Evolutionary conservation across 2,797 vertebrate species (phyloP).

Genomic region (Coluber constrictor): DNA sequence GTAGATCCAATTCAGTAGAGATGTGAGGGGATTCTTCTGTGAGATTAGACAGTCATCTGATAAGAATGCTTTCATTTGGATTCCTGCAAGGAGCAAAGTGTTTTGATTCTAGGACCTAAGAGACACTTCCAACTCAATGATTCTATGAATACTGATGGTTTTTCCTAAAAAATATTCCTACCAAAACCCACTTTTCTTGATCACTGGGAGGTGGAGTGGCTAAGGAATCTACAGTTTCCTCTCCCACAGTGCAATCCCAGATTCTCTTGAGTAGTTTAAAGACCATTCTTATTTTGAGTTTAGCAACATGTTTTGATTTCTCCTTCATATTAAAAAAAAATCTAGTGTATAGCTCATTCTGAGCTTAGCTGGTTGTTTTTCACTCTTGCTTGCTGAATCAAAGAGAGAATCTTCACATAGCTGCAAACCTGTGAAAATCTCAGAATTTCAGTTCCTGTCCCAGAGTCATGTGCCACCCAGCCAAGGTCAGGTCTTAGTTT

Average conservation of each 20-base stretch:
- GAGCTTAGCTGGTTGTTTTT: not conserved
- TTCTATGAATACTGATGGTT: not conserved
- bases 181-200: not conserved
- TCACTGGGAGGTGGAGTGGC: not conserved
- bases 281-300: not conserved
- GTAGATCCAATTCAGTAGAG: not conserved
- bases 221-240: not conserved
- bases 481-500: not conserved
- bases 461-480: not conserved
- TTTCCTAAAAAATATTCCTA: not conserved
- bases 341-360: not conserved
- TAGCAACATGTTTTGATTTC: not conserved
- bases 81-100: not conserved
- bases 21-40: not conserved
- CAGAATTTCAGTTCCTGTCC: not conserved
- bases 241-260: not conserved
- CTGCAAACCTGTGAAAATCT: not conserved
- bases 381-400: not conserved
- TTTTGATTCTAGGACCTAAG: not conserved
- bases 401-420: not conserved
- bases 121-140: not conserved
- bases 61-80: not conserved
- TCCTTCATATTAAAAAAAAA: not conserved
- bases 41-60: not conserved
- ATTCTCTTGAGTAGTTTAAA: not conserved